Percentiles rank a stretch among this genome's conserved stretches.
phyloP scores from a whole-genome alignment of 2,797 vertebrate species.

The Cyclopterus lumpus region DNA sequence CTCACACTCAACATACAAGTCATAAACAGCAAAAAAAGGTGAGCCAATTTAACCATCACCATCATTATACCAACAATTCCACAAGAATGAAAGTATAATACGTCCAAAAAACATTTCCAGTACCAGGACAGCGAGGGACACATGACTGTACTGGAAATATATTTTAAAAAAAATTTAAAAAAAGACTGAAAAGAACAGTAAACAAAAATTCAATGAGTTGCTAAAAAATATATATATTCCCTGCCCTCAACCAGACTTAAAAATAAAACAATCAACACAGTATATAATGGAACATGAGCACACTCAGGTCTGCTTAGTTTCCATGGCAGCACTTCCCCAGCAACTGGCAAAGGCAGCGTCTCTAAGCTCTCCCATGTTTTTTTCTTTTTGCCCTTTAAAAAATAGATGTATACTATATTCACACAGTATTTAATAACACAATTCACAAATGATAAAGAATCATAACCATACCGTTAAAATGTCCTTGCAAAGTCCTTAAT shows the following conservation, averaged over 20 bases:
- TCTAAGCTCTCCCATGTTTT: constrained; percentile 67
- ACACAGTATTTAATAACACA: constrained; percentile 90
- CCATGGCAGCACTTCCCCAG: constrained; percentile 78
- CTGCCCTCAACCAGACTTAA: constrained; percentile 77
- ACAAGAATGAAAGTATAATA: constrained; percentile 82
- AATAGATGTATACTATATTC: constrained; percentile 85
- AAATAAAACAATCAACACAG: constrained; percentile 76
- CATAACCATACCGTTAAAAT: constrained; percentile 78
- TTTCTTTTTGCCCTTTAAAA: constrained; percentile 71
- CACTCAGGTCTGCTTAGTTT: constrained; percentile 79
- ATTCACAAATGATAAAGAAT: constrained; percentile 88
- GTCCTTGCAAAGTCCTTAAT: constrained; percentile 86
- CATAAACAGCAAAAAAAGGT: constrained; percentile 68
- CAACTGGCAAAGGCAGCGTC: constrained; percentile 73
- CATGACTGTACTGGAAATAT: constrained; percentile 68
- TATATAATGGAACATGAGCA: constrained; percentile 77
- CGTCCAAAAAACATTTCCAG: constrained; percentile 68
- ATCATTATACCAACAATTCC: constrained; percentile 79
- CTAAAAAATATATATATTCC: constrained; percentile 77
- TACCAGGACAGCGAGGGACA: constrained; percentile 75
- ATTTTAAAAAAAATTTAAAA: no score
- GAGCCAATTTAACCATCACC: constrained; percentile 77
- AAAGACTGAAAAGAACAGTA: constrained; percentile 67
- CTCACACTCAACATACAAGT: constrained; percentile 72
- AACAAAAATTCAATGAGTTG: constrained; percentile 70